Evolutionary conservation across 2,113 vertebrate genomes (phyloP).

Genomic region (Psophia crepitans): DNA sequence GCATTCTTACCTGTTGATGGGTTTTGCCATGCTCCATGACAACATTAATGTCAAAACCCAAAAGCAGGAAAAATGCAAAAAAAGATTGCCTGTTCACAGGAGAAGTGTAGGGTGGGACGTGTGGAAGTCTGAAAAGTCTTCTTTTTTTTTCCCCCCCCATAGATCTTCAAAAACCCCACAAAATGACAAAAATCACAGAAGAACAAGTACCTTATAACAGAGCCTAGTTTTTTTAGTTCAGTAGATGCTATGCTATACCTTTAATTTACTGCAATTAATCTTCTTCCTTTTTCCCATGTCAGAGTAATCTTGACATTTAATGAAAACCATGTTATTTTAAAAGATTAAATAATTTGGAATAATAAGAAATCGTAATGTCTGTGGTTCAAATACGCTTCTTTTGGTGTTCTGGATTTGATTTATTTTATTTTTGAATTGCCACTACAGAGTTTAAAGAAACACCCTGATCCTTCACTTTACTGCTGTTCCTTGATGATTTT

Average conservation of each 20-base stretch:
- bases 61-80: not conserved
- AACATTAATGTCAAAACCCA: not conserved
- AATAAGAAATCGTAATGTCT: not conserved
- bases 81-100: not conserved
- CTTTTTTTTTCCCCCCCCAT: not conserved
- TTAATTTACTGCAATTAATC: slow-evolving; percentile 19
- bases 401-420: not conserved
- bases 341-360: slow-evolving; percentile 48
- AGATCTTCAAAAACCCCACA: not conserved
- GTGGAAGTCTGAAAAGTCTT: not conserved
- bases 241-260: slow-evolving; percentile 15
- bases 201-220: not conserved
- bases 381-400: not conserved
- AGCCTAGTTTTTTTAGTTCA: slow-evolving; percentile 7
- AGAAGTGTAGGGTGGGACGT: not conserved
- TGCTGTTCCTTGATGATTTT: not conserved
- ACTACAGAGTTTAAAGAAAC: slow-evolving; percentile 13
- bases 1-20: not conserved
- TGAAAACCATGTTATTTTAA: slow-evolving; percentile 53
- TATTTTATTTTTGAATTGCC: not conserved
- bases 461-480: not conserved
- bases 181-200: not conserved
- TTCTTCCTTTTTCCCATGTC: not conserved
- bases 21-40: not conserved
- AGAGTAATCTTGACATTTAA: slow-evolving; percentile 6